These are phyloP conservation scores for Willowsia nigromaculata DNA, from an alignment of 2,888 invertebrate genomes.

Conservation along the genomic window DNA sequence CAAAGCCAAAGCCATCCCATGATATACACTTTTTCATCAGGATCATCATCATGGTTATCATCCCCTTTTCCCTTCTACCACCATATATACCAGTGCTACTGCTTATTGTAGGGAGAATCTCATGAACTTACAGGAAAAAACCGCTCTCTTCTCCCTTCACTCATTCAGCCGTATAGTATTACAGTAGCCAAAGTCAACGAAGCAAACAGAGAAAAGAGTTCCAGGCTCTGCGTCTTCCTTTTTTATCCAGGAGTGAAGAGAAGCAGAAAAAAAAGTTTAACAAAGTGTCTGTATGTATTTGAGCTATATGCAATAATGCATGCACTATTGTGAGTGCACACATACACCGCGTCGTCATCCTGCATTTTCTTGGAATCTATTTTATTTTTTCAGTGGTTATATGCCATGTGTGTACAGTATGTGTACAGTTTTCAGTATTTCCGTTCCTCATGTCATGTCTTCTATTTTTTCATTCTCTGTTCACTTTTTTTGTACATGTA, in stretches of 20 bases:
- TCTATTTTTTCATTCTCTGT: constrained; percentile 23
- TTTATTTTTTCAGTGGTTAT: background rate
- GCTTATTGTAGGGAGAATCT: background rate
- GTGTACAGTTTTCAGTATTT: constrained; percentile 17
- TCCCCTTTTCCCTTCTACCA: background rate
- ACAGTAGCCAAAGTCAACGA: constrained; percentile 19
- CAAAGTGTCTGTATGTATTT: background rate
- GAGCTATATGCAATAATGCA: background rate
- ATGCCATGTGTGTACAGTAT: constrained; percentile 38
- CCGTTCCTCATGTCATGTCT: too few species aligned
- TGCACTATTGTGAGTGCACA: too few species aligned
- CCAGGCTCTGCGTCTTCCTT: background rate
- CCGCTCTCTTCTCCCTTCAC: background rate
- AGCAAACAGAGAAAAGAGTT: constrained; percentile 33
- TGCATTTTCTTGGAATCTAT: constrained; percentile 19
- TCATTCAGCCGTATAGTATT: constrained; percentile 34
- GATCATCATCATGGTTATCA: background rate
- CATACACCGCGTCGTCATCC: background rate
- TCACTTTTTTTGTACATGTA: too few species aligned
- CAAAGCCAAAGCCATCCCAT: background rate
- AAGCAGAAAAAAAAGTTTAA: background rate
- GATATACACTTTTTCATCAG: background rate
- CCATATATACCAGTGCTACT: background rate
- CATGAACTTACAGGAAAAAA: constrained; percentile 39
- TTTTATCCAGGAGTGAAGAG: background rate